Percentiles rank a stretch among this genome's conserved stretches.
phyloP scores from a whole-genome alignment of 2,888 invertebrate species.

The Caenorhabditis afra region DNA sequence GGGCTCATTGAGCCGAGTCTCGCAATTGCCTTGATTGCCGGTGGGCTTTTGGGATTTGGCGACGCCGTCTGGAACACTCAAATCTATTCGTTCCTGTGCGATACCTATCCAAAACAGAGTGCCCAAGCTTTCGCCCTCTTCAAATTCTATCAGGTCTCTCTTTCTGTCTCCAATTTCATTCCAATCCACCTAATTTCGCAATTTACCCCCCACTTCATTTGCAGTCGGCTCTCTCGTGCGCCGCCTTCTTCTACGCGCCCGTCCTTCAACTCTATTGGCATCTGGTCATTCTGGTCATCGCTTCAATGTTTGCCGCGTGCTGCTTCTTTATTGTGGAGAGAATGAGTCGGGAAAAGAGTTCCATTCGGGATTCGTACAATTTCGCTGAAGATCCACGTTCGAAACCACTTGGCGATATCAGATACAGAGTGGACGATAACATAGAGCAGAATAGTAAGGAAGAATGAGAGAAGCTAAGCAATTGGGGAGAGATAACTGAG shows the following conservation, averaged over 20 bases:
- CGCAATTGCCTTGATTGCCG: constrained; percentile 89
- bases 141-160: constrained; percentile 90
- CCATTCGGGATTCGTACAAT: constrained; percentile 47
- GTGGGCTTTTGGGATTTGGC: constrained; percentile 93
- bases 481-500: background rate
- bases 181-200: constrained; percentile 37
- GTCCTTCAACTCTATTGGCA: constrained; percentile 81
- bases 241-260: constrained; percentile 82
- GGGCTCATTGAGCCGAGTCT: constrained; percentile 83
- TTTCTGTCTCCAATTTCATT: background rate
- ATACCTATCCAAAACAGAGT: constrained; percentile 88
- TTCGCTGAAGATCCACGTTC: constrained; percentile 18
- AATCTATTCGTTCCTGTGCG: constrained; percentile 92
- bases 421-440: constrained; percentile 37
- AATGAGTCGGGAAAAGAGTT: constrained; percentile 30
- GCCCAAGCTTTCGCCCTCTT: constrained; percentile 97
- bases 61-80: constrained; percentile 97
- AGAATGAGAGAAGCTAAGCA: background rate
- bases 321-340: constrained; percentile 58
- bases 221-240: constrained; percentile 82
- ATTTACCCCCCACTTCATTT: constrained; percentile 21
- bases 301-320: constrained; percentile 67
- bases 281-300: constrained; percentile 81
- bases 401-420: constrained; percentile 27
- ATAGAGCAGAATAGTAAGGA: constrained; percentile 27